Base-by-base conservation (phyloP, 2,888 invertebrate species). In the Vanessa cardui region DNA sequence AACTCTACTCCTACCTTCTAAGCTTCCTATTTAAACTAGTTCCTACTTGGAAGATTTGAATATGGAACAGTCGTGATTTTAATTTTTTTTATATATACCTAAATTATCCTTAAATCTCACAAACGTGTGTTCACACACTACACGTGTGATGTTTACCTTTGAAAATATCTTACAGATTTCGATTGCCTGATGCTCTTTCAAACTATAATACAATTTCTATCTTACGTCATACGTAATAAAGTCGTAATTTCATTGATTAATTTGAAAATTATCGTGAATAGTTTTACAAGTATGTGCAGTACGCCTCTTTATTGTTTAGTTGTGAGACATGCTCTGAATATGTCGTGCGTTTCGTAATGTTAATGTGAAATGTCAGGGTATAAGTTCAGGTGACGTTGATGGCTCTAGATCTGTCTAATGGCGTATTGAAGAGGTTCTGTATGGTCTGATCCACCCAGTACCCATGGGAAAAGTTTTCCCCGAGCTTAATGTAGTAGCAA, bases 241-340 rank as follows among this genome's bases (percentile, higher is more conserved):
- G 44, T 39, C 7, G 39, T 39, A 20, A 58, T 50, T 59, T 7
- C 45, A 33, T 9, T 52, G 52, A 20, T 21, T 15, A 50, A 15
- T 47, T 39, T 52, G 47, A 44, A 64, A 64, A 47, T 54, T 63
- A 52, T 59, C 56, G 39, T 66, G 21, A 54, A 39, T 50, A 33
- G n/a, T 39, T 15, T 20, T 47, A 61, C 66, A 39, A 20, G n/a
- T 61, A 66, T 58, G 58, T 33, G 47, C 49, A 60, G 47, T 52
- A 67, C 66, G 60, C 67, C 65, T 61, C 47, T 65, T 70, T 58
- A 66, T 70, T 70, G 72, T 70, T 72, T 67, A 44, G 49, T 31
- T n/a, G 47, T n/a, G 52, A 54, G 62, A 62, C 68, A 66, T 54
- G 63, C 47, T 60, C 56, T 65, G 21, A 44, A 65, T 66, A 20